Percentiles rank a stretch among this genome's conserved stretches.
Evolutionary conservation across 92 coral and sea anemone species (phyloP).

Genomic region (Ricordea florida): DNA sequence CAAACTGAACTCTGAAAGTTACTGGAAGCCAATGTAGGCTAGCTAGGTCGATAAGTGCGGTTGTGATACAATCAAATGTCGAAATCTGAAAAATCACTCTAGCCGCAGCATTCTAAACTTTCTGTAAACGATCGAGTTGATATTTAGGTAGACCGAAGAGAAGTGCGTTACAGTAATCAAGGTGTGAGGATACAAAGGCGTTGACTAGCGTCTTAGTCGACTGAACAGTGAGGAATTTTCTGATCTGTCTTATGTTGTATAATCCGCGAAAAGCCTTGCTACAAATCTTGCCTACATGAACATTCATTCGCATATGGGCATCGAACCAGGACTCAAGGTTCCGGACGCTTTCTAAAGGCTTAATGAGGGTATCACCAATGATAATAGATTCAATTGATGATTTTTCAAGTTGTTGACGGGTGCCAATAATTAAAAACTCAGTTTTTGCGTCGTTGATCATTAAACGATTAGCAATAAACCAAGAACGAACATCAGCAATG

Average conservation of each 20-base stretch:
- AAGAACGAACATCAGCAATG: no score
- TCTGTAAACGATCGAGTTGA: no score
- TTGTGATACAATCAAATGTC: constrained; percentile 40
- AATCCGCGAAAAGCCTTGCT: no score
- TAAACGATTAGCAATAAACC: not conserved
- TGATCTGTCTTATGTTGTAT: no score
- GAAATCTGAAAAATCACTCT: constrained; percentile 13
- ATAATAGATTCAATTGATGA: constrained; percentile 3
- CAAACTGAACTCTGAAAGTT: no score
- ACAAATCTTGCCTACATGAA: no score
- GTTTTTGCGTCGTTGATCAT: constrained; percentile 33
- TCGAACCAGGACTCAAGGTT: constrained; percentile 51
- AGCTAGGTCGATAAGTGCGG: constrained; percentile 13
- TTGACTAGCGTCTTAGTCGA: constrained; percentile 36
- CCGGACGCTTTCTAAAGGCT: no score
- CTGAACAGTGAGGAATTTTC: no score
- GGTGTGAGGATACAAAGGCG: constrained; percentile 41
- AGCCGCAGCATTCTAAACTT: constrained; percentile 39
- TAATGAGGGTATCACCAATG: no score
- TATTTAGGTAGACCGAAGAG: no score
- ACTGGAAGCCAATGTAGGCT: constrained; percentile 59
- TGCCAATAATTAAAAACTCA: no score
- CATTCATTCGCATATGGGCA: constrained; percentile 4
- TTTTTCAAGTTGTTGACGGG: not conserved
- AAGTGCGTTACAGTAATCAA: constrained; percentile 44